phyloP scores from a whole-genome alignment of 1,140 invertebrate genomes.

The Andricus grossulariae region DNA sequence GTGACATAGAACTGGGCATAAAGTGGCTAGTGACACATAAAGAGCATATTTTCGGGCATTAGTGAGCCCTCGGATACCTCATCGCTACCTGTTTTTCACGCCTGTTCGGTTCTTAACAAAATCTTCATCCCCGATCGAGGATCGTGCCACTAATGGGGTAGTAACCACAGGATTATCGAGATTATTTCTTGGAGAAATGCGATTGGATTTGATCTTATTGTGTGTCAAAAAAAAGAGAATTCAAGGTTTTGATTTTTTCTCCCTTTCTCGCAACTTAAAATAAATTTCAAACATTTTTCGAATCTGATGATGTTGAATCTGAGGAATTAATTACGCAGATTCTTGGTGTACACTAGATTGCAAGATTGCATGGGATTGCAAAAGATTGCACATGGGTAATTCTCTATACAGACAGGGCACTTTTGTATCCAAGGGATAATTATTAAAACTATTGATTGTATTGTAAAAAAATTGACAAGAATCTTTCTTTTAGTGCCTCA shows the following conservation, averaged over 20 bases:
- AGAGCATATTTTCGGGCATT: conserved; percentile 74
- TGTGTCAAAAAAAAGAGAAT: conserved; percentile 34
- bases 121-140: conserved; percentile 63
- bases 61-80: conserved; percentile 48
- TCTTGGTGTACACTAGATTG: too few species aligned
- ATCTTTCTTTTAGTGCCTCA: too few species aligned
- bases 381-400: too few species aligned
- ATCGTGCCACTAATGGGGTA: conserved; percentile 59
- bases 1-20: conserved; percentile 57
- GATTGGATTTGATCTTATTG: conserved; percentile 59
- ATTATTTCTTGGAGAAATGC: conserved; percentile 52
- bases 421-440: too few species aligned
- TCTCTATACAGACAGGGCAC: too few species aligned
- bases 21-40: conserved; percentile 76
- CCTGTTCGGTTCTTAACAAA: conserved; percentile 59
- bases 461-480: too few species aligned
- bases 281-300: not conserved
- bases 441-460: too few species aligned
- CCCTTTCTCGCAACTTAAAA: not conserved
- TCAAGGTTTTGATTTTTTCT: conserved; percentile 1
- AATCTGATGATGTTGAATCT: too few species aligned
- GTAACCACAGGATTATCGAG: conserved; percentile 60
- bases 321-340: too few species aligned
- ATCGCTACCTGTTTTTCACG: conserved; percentile 72
- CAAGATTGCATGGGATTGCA: too few species aligned